Base-by-base conservation (phyloP, 2,888 invertebrate genomes). In the Baronia brevicornis region DNA sequence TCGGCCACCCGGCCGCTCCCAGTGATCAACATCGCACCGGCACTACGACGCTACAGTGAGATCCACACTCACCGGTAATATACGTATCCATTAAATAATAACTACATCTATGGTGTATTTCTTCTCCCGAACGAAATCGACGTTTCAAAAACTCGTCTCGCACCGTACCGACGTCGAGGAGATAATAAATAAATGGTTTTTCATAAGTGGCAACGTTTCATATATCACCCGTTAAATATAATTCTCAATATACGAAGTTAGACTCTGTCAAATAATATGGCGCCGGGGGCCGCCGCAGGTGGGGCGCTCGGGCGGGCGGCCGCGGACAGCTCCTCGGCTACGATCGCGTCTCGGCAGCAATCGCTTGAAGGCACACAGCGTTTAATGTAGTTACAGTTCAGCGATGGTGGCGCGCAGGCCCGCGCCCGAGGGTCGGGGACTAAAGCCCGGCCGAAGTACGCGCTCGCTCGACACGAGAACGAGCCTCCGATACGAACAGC, bases 321-420 rank as follows among this genome's bases (percentile, higher is more conserved):
- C 61, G 63, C 70, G 60, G 66, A 55, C 75, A 58, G 72, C 79
- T 71, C 74, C 71, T 69, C 69, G 62, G 68, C 69, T 74, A 77
- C 65, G 71, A 79, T 75, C 78, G 73, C 78, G 69, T 75, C 80
- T 75, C 74, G 68, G 87, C 86, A 88, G 89, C 88, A 90, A 90
- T 90, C 89, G 90, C 90, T 90, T 90, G 89, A 89, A 91, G 91
- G 91, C 91, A 91, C 91, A 89, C 91, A 91, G 91, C 91, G 84
- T 87, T 86, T 85, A 85, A 84, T 86, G 86, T 86, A 84, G 84
- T 84, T 71, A 84, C 61, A 75, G 82, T 79, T 84, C 75, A 72
- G 73, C 74, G 75, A 72, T 69, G 70, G 70, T 46, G 53, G 66
- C 59, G 67, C 66, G n/a, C n/a, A n/a, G n/a, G n/a, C n/a, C n/a